Base-by-base conservation (phyloP, 1,140 invertebrate genomes). In the Sminthurinus signatus region DNA sequence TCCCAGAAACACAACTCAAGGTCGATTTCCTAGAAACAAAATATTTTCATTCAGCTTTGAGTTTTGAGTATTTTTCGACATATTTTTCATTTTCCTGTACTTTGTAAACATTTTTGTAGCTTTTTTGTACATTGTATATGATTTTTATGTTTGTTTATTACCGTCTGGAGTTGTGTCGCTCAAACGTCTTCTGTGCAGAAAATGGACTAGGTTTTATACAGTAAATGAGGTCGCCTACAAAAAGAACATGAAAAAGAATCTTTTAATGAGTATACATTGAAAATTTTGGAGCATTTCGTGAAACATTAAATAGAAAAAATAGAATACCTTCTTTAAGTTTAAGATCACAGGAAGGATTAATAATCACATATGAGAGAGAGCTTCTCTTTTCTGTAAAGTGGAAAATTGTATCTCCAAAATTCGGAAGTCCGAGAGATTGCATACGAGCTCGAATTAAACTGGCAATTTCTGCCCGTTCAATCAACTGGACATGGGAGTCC, bases 271-370 rank as follows among this genome's bases (percentile, higher is more conserved):
- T n/a, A n/a, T n/a, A n/a, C n/a, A n/a, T n/a, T n/a, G n/a, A n/a
- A n/a, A n/a, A n/a, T n/a, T n/a, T n/a, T n/a, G n/a, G n/a, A n/a
- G n/a, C n/a, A n/a, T n/a, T n/a, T n/a, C n/a, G n/a, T n/a, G n/a
- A n/a, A n/a, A n/a, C n/a, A 36, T 36, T 15, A 36, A 36, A 36
- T 5, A 36, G 32, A 36, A 5, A 19, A 25, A 10, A 48, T 5
- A 10, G 17, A 56, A 36, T 19, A 56, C 70, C 68, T 43, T 67
- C 89, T 78, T 97, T 91, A 52, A 99, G 81, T 75, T 94, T 93
- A 1, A 98, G 81, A 79, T 99, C 96, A 81, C 93, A 96, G 75
- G 91, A 94, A 0, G 96, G 96, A 76, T 99, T 99, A 73, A 98
- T 97, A 71, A 99, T 96, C 56, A 98, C 95, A 78, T 97, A 99